These are phyloP conservation scores for Myopa testacea DNA, from an alignment of 2,888 invertebrate genomes.

Conservation along the genomic window DNA sequence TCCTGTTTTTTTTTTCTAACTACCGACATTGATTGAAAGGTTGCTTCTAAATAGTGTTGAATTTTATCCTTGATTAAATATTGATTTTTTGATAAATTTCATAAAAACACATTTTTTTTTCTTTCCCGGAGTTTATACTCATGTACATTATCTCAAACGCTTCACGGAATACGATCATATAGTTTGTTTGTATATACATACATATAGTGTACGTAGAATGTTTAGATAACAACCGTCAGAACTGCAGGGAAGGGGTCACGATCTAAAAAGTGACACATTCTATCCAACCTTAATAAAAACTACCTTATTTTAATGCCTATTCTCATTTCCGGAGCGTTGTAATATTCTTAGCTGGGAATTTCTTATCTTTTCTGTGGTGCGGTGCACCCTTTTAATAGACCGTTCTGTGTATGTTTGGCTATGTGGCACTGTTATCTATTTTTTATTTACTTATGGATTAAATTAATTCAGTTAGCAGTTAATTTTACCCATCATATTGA, in stretches of 20 bases:
- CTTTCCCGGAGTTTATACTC: not conserved
- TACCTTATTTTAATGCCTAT: too few species aligned
- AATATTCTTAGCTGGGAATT: too few species aligned
- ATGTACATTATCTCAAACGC: not conserved
- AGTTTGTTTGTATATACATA: too few species aligned
- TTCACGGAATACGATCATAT: too few species aligned
- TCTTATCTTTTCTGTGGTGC: too few species aligned
- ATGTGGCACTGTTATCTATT: not conserved
- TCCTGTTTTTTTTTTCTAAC: not conserved
- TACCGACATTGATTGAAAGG: not conserved
- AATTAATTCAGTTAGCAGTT: not conserved
- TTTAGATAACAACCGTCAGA: too few species aligned
- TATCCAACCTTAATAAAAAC: too few species aligned
- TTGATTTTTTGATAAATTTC: constrained; percentile 33
- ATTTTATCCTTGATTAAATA: constrained; percentile 31
- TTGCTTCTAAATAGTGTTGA: constrained; percentile 10
- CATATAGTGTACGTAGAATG: too few species aligned
- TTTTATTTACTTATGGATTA: not conserved
- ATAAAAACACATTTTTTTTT: not conserved
- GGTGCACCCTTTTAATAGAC: not conserved
- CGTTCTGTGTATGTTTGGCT: not conserved
- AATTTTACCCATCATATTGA: not conserved
- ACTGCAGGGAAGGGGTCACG: too few species aligned
- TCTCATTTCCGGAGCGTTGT: too few species aligned
- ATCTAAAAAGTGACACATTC: too few species aligned